A percentile compares a stretch with the other conserved stretches of the same genome.
These are phyloP conservation scores for Triops cancriformis DNA, from an alignment of 1,140 invertebrate genomes.

Conservation along the genomic window DNA sequence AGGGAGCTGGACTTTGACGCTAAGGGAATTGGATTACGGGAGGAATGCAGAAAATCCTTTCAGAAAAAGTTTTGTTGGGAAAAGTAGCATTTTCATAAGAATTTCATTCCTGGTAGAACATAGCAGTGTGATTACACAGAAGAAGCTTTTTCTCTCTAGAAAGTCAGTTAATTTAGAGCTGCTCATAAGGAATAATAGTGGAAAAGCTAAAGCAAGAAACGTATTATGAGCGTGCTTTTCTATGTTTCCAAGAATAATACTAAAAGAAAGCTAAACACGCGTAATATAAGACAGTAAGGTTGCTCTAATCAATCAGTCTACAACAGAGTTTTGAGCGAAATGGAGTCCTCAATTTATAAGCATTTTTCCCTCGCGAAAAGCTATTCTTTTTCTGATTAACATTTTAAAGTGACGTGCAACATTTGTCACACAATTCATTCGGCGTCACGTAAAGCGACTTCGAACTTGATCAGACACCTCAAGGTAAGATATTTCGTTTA, in stretches of 20 bases:
- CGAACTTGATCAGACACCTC: no score
- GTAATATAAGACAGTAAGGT: not conserved
- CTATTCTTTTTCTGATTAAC: not conserved
- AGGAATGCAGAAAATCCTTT: no score
- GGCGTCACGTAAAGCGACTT: no score
- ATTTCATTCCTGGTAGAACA: no score
- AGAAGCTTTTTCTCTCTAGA: no score
- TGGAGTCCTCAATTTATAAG: not conserved
- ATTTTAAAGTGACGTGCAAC: slow-evolving; percentile 1
- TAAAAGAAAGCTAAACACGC: not conserved
- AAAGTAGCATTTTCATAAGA: no score
- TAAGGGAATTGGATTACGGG: no score
- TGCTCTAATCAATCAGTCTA: not conserved
- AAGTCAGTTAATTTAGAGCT: no score
- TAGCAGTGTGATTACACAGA: no score
- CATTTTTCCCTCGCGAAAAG: not conserved
- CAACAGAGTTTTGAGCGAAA: not conserved
- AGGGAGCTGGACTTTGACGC: no score
- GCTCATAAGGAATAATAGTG: not conserved
- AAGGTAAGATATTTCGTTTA: no score
- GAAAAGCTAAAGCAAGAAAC: not conserved
- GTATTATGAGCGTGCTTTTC: not conserved
- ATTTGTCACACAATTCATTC: not conserved
- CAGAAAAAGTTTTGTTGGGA: no score
- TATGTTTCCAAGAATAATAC: not conserved